phyloP scores from a whole-genome alignment of 2,113 vertebrate genomes.

The Serilophus lunatus region DNA sequence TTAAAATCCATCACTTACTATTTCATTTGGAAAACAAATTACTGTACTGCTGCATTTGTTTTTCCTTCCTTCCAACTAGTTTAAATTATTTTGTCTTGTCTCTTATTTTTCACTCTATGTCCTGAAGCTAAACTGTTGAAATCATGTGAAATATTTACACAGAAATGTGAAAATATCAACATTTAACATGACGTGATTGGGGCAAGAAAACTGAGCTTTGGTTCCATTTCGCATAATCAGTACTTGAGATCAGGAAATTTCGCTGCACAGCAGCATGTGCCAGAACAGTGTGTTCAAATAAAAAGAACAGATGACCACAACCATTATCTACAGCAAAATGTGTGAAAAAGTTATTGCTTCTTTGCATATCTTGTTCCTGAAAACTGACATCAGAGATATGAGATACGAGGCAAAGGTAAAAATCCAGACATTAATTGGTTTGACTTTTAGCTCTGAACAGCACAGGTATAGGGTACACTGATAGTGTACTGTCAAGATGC shows the following conservation, averaged over 20 bases:
- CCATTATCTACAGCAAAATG: neutral
- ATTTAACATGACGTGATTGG: neutral
- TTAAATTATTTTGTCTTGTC: neutral
- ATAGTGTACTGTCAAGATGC: neutral
- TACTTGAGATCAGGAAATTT: neutral
- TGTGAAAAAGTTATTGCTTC: constrained; percentile 26
- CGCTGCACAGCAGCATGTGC: neutral
- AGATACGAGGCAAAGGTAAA: neutral
- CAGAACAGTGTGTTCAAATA: neutral
- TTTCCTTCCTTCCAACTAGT: neutral
- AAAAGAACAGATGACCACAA: neutral
- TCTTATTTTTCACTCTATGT: neutral
- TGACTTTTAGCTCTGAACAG: constrained; percentile 40
- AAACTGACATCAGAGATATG: constrained; percentile 1
- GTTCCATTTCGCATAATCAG: neutral
- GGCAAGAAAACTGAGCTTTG: neutral
- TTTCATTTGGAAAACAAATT: neutral
- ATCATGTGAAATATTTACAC: neutral
- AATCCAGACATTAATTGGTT: neutral
- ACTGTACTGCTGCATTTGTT: neutral
- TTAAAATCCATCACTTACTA: neutral
- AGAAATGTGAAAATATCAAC: neutral
- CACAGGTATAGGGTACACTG: neutral
- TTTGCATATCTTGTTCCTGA: constrained; percentile 25
- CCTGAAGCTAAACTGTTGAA: neutral